Evolutionary conservation across 1,140 invertebrate species (phyloP).

Genomic region (Mycetomoellerius zeteki): DNA sequence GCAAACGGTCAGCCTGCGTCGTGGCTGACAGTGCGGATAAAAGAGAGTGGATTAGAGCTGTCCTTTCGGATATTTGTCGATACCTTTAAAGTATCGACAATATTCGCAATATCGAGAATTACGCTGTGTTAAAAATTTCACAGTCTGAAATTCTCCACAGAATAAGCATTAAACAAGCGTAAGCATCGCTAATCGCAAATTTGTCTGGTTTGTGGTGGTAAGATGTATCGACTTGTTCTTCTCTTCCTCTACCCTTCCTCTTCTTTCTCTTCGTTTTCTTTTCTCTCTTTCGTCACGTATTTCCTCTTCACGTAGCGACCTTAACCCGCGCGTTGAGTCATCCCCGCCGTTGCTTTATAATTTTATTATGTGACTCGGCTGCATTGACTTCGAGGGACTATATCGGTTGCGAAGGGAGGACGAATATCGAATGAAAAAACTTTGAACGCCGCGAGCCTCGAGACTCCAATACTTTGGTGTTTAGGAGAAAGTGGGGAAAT

Average conservation of each 20-base stretch:
- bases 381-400: slow-evolving; percentile 28
- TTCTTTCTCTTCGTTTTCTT: background rate
- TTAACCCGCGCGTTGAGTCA: slow-evolving; percentile 59
- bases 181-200: slow-evolving; percentile 21
- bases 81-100: background rate
- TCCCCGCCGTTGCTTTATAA: slow-evolving; percentile 39
- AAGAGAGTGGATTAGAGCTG: background rate
- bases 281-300: slow-evolving; percentile 38
- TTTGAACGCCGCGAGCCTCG: background rate
- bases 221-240: background rate
- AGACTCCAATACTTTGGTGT: background rate
- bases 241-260: background rate
- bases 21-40: background rate
- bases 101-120: slow-evolving; percentile 6
- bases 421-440: background rate
- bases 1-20: background rate
- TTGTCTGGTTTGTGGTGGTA: background rate
- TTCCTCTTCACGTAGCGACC: slow-evolving; percentile 56
- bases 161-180: background rate
- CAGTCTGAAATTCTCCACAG: background rate
- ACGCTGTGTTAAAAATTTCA: background rate
- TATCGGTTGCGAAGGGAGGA: background rate
- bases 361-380: slow-evolving; percentile 63
- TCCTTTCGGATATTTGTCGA: background rate
- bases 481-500: too few relatives aligned